Evolutionary conservation across 2,113 vertebrate genomes (phyloP).

Genomic region (Cololabis saira): DNA sequence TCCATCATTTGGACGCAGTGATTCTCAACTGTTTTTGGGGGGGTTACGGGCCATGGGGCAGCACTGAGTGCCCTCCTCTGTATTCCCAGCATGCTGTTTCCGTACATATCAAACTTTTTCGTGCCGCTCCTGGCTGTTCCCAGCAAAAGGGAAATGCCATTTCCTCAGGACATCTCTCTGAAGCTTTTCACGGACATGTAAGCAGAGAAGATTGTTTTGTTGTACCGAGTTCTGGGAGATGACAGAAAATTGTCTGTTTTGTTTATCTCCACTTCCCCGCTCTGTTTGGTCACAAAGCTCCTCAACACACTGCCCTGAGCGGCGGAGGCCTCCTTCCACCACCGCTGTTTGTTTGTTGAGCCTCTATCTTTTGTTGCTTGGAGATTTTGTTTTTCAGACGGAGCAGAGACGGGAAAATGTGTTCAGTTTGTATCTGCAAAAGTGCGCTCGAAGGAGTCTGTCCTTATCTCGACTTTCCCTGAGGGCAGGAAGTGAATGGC

Average conservation of each 20-base stretch:
- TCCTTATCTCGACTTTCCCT: conserved; percentile 68
- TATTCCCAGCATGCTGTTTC: conserved; percentile 26
- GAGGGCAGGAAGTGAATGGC: conserved; percentile 70
- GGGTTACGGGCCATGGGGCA: too few species aligned
- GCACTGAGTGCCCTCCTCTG: too few species aligned
- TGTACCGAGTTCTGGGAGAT: conserved; percentile 58
- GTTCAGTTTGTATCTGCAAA: conserved; percentile 60
- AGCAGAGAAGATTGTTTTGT: conserved; percentile 57
- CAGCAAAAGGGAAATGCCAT: conserved; percentile 56
- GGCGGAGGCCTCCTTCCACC: conserved; percentile 28
- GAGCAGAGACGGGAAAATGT: conserved; percentile 57
- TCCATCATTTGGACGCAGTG: not conserved
- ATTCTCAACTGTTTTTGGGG: not conserved
- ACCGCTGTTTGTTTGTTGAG: conserved; percentile 51
- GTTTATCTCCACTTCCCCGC: conserved; percentile 64
- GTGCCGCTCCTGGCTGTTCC: conserved; percentile 39
- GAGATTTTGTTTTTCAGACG: conserved; percentile 58
- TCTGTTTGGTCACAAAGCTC: conserved; percentile 53
- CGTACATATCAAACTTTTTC: conserved; percentile 27
- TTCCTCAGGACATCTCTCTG: conserved; percentile 70
- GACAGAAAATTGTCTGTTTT: conserved; percentile 60
- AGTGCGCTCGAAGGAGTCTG: conserved; percentile 57
- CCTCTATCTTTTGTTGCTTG: conserved; percentile 58
- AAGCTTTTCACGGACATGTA: conserved; percentile 61
- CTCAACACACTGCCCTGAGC: conserved; percentile 37